Percentiles rank a stretch among this genome's conserved stretches.
Conservation (phyloP, 64 coral and sea anemone genomes). For the Acropora tenuis region DNA sequence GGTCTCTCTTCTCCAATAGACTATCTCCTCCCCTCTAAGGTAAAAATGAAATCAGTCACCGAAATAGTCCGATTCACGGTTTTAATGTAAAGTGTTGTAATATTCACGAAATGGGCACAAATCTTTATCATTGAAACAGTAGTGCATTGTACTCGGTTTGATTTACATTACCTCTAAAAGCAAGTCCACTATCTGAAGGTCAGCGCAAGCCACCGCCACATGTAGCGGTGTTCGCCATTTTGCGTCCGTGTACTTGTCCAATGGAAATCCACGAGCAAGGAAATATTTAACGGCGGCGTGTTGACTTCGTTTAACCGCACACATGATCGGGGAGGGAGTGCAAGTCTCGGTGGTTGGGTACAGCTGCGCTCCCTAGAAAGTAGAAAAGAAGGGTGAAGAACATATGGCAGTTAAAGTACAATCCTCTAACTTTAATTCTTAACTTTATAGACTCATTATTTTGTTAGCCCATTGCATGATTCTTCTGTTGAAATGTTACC, state of each 20-base stretch:
- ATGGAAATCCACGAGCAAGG: conserved; percentile 24
- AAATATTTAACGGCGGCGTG: conserved; percentile 53
- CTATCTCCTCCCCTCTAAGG: conserved; percentile 46
- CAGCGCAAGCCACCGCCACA: conserved; percentile 61
- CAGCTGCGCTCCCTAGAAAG: conserved; percentile 41
- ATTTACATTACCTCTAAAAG: conserved; percentile 36
- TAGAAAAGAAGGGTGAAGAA: not conserved
- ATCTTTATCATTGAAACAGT: no score
- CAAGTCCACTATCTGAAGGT: conserved; percentile 54
- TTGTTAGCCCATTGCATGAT: no score
- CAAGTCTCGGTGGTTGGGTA: not conserved
- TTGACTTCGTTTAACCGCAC: conserved; percentile 55
- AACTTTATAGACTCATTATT: no score
- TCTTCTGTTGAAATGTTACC: not conserved
- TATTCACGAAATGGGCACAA: no score
- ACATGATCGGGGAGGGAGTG: conserved; percentile 45
- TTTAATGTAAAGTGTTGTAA: not conserved
- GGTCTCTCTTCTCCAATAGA: conserved; percentile 48
- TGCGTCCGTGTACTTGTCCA: conserved; percentile 15
- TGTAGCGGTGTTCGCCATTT: conserved; percentile 65
- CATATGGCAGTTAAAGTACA: not conserved
- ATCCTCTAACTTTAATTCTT: no score
- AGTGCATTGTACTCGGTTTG: not conserved
- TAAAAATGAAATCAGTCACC: not conserved
- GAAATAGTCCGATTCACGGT: not conserved